Evolutionary conservation across 1,140 invertebrate species (phyloP).

Genomic region (Melanaphis sacchari): DNA sequence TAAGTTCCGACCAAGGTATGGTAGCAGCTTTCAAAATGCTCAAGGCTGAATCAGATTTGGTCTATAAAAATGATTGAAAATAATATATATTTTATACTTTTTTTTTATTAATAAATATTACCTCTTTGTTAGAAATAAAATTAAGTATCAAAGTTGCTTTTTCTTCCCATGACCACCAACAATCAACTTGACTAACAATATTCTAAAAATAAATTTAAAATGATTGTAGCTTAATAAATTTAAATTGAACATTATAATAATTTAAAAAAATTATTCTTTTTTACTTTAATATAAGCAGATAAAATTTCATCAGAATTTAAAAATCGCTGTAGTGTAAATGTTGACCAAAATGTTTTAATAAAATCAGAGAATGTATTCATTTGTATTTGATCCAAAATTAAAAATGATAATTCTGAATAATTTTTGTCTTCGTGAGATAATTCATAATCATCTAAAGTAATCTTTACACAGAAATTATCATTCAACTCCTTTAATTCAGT

Average conservation of each 20-base stretch:
- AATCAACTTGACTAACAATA: slow-evolving; percentile 55
- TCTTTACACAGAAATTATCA: slow-evolving; percentile 44
- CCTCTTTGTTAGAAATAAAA: slow-evolving; percentile 40
- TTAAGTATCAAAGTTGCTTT: slow-evolving; percentile 32
- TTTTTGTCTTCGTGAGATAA: slow-evolving; percentile 42
- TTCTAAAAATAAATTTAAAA: slow-evolving; percentile 32
- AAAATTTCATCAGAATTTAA: slow-evolving; percentile 54
- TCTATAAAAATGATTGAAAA: not conserved
- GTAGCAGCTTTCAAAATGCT: slow-evolving; percentile 51
- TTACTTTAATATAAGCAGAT: slow-evolving; percentile 51
- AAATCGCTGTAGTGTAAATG: slow-evolving; percentile 43
- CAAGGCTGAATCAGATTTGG: slow-evolving; percentile 23
- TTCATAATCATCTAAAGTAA: slow-evolving; percentile 46
- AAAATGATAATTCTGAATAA: slow-evolving; percentile 42
- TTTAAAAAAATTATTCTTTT: not conserved
- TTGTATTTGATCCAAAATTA: slow-evolving; percentile 55
- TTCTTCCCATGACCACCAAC: slow-evolving; percentile 56
- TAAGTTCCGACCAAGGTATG: slow-evolving; percentile 49
- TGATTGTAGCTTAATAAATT: not conserved
- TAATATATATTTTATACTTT: not conserved
- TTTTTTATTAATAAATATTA: not conserved
- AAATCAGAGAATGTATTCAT: slow-evolving; percentile 37
- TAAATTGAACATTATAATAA: not conserved
- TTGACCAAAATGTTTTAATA: slow-evolving; percentile 37
- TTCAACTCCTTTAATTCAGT: slow-evolving; percentile 48